Evolutionary conservation across 2,888 invertebrate genomes (phyloP).

Genomic region (Opisthograptis luteolata): DNA sequence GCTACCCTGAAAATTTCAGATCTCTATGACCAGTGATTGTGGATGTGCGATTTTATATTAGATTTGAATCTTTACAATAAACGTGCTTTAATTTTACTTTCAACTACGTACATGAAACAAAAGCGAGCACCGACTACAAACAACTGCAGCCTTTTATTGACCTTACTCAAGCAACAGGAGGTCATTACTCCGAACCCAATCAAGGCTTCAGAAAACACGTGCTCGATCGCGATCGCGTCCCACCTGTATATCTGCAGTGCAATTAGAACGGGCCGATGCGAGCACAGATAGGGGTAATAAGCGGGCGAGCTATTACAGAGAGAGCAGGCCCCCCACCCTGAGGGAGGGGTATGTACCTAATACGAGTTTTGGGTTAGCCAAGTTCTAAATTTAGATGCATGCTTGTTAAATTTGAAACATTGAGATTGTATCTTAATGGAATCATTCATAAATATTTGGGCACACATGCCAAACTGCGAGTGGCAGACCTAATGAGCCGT

Average conservation of each 20-base stretch:
- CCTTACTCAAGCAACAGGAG: too few relatives aligned
- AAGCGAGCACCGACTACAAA: too few relatives aligned
- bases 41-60: too few relatives aligned
- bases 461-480: not conserved
- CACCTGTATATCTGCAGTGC: constrained; percentile 47
- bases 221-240: constrained; percentile 10
- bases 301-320: constrained; percentile 62
- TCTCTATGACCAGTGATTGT: too few relatives aligned
- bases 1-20: too few relatives aligned
- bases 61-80: too few relatives aligned
- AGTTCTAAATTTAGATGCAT: not conserved
- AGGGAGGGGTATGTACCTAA: constrained; percentile 34
- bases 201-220: constrained; percentile 14
- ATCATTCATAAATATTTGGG: constrained; percentile 12
- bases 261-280: constrained; percentile 73
- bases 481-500: constrained; percentile 2
- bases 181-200: not conserved
- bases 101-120: too few relatives aligned
- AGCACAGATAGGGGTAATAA: constrained; percentile 66
- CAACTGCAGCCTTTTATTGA: too few relatives aligned
- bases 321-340: constrained; percentile 52
- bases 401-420: constrained; percentile 27
- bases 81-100: too few relatives aligned
- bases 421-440: constrained; percentile 9
- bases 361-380: constrained; percentile 33